Evolutionary conservation across 2,797 vertebrate species (phyloP), one percentile per base, ranked within the genome.

Genomic region (Balearica regulorum): DNA sequence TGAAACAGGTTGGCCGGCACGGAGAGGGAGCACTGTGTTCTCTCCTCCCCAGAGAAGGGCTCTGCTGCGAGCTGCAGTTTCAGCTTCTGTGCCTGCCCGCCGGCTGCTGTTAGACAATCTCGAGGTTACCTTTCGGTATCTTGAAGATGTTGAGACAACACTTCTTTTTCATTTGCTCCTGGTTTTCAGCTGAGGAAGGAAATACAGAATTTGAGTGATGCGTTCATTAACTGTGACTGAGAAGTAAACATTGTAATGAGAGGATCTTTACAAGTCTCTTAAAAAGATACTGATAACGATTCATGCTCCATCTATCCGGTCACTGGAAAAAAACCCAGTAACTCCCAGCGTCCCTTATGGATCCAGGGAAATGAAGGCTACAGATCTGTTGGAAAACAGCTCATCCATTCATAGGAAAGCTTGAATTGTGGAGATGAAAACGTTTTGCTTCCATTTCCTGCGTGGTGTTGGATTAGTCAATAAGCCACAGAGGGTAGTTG

Each of bases 391-490:
- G 90, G 95, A 94, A 97, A 96, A 95, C 77, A 83, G 31, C 53
- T 87, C 85, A 77, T 28, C 78, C 87, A 79, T 97, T 97, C 91
- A 87, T 72, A 64, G 64, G 70, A 72, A 93, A 86, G 84, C 89
- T 93, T 69, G 31, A 49, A n/a, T 2, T 62, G 71, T 71, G 87
- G 89, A 87, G 83, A 96, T 83, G 85, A 82, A 83, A 95, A 58
- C 53, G 62, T 68, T 60, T 37, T 91, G 33, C 76, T 90, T 94
- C 54, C 14, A 31, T 97, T 95, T 94, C 83, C 80, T 94, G 84
- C 1, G 0, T 87, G 61, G 10, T 82, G 94, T 70, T 70, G 82
- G 89, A 87, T 95, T 87, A 88, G 94, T 97, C 96, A 96, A 22
- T 93, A 96, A 97, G 87, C 61, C 70, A 58, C 77, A 80, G 49